Conservation (phyloP, 2,113 vertebrate genomes). For the Psammodynastes pulverulentus region DNA sequence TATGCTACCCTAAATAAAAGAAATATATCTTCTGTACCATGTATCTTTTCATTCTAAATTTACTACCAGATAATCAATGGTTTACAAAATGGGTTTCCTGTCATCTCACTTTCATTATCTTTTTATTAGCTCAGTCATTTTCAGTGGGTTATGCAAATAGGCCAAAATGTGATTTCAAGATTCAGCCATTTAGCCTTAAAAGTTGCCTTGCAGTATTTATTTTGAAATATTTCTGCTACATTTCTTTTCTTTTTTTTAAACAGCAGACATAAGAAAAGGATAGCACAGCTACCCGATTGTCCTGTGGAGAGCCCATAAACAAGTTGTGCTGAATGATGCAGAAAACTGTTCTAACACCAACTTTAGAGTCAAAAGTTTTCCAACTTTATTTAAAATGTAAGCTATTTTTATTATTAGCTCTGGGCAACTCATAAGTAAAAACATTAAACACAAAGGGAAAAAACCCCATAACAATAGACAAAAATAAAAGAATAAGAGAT, state of each 20-base stretch:
- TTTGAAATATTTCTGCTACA: not conserved
- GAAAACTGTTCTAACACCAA: not conserved
- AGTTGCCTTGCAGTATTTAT: not conserved
- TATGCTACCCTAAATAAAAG: not conserved
- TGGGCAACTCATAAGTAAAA: not conserved
- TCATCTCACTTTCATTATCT: not conserved
- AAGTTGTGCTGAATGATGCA: not conserved
- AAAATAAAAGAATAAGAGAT: not conserved
- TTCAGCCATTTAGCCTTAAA: not conserved
- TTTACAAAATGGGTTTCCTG: not conserved
- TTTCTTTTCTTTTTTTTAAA: not conserved
- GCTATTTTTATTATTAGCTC: not conserved
- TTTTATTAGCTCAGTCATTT: not conserved
- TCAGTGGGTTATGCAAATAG: not conserved
- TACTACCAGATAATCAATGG: not conserved
- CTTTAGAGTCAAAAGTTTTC: not conserved
- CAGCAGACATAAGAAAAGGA: not conserved
- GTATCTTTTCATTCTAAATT: not conserved
- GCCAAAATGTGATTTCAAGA: not conserved
- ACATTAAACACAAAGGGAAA: not conserved
- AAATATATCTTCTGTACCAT: not conserved
- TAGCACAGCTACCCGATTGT: not conserved
- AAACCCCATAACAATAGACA: not conserved
- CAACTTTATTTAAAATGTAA: not conserved
- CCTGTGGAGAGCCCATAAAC: not conserved